Evolutionary conservation across 2,797 vertebrate species (phyloP).

Genomic region (Platyrinchus mystaceus): DNA sequence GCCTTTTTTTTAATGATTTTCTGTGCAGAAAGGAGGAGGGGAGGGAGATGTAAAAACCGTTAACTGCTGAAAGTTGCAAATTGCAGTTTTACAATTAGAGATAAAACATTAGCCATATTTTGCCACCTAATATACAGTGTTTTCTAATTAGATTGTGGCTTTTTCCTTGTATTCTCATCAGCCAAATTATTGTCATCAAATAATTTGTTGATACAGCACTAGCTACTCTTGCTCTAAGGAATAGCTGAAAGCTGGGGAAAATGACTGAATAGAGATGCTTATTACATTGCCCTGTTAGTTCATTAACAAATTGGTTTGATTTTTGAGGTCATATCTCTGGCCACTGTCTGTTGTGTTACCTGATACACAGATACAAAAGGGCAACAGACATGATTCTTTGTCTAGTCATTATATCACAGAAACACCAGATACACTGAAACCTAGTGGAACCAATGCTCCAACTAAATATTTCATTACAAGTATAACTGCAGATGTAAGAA

Average conservation of each 20-base stretch:
- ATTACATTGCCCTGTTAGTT: conserved; percentile 7
- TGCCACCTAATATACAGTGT: conserved; percentile 33
- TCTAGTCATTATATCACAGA: not conserved
- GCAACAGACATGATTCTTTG: conserved; percentile 8
- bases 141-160: conserved; percentile 35
- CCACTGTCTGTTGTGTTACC: conserved; percentile 21
- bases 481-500: not conserved
- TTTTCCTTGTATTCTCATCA: conserved; percentile 51
- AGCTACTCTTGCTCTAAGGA: conserved; percentile 38
- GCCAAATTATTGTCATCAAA: conserved; percentile 56
- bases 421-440: conserved; percentile 3
- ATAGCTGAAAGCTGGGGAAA: not conserved
- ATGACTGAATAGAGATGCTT: conserved; percentile 27
- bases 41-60: not conserved
- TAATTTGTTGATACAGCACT: conserved; percentile 62
- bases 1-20: conserved; percentile 53
- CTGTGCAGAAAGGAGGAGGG: fast-evolving
- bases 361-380: conserved; percentile 20
- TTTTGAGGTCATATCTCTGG: conserved; percentile 37
- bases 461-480: conserved; percentile 6
- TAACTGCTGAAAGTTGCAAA: conserved; percentile 53
- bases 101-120: conserved; percentile 33
- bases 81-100: conserved; percentile 27
- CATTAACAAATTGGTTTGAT: conserved; percentile 60
- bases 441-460: not conserved